phyloP scores from a whole-genome alignment of 35 echinoderm and acorn worm species.

The Holothuria glaberrima region DNA sequence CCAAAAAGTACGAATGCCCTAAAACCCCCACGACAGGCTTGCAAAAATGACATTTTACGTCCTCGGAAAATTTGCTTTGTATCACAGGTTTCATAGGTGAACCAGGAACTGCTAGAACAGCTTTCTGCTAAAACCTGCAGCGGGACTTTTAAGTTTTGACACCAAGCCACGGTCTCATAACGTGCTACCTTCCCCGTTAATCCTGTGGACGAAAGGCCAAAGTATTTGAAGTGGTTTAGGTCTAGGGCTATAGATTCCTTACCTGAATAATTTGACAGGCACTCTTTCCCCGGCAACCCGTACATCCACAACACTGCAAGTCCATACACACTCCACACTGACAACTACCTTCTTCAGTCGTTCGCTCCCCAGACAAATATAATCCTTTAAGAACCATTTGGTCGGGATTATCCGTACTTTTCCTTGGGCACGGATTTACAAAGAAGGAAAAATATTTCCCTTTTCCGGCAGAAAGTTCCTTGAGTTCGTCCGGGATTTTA shows the following conservation, averaged over 20 bases:
- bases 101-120: no score
- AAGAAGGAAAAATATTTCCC: conserved; percentile 97
- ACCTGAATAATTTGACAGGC: conserved; percentile 95
- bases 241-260: background rate
- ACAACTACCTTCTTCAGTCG: conserved; percentile 75
- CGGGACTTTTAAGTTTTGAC: no score
- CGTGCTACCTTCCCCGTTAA: no score
- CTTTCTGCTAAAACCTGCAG: no score
- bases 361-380: conserved; percentile 85
- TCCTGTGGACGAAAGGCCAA: no score
- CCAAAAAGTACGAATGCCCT: no score
- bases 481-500: conserved; percentile 70
- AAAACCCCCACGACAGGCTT: no score
- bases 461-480: conserved; percentile 72
- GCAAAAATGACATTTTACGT: no score
- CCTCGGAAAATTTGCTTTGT: no score
- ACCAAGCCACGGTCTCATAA: no score
- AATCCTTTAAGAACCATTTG: conserved; percentile 80
- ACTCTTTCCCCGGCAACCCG: conserved; percentile 89
- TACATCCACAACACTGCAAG: conserved; percentile 83
- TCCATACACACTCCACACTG: conserved; percentile 88
- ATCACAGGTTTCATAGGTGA: no score
- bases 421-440: conserved; percentile 86
- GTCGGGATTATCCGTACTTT: conserved; percentile 57
- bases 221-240: no score